Conservation (phyloP, 2,113 vertebrate species). For the Terrapene triunguis region DNA sequence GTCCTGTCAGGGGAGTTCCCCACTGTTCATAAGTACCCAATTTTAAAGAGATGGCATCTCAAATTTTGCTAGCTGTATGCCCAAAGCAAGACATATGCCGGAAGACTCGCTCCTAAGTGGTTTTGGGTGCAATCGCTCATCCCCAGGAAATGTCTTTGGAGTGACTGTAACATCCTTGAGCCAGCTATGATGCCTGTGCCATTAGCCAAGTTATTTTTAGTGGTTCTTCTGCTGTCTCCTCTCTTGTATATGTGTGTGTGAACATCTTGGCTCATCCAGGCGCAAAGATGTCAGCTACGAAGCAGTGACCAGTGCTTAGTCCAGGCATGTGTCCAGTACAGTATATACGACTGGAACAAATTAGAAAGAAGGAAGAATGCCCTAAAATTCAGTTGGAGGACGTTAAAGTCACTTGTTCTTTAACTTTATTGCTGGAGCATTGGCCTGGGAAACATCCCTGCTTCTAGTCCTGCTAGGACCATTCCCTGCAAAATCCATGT, state of each 20-base stretch:
- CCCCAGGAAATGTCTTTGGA: conserved; percentile 38
- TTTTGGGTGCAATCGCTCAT: background rate
- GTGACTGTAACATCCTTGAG: background rate
- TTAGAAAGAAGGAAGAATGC: conserved; percentile 42
- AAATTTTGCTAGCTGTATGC: background rate
- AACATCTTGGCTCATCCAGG: background rate
- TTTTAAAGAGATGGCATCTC: background rate
- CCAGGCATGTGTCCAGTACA: conserved; percentile 52
- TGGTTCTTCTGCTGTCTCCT: conserved; percentile 7
- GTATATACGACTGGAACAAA: conserved; percentile 52
- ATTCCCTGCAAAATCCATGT: background rate
- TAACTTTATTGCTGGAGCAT: background rate
- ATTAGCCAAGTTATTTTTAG: conserved; percentile 41
- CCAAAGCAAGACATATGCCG: accelerated
- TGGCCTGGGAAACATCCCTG: background rate
- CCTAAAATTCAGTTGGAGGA: background rate
- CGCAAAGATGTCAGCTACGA: background rate
- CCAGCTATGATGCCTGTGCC: background rate
- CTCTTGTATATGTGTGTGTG: background rate
- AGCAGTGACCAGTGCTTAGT: background rate
- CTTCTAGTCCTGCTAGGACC: background rate
- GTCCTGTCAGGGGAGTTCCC: background rate
- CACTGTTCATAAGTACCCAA: background rate
- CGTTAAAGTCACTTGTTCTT: background rate
- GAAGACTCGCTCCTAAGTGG: background rate